Evolutionary conservation across 2,888 invertebrate genomes (phyloP).

Genomic region (Xanthia icteritia): DNA sequence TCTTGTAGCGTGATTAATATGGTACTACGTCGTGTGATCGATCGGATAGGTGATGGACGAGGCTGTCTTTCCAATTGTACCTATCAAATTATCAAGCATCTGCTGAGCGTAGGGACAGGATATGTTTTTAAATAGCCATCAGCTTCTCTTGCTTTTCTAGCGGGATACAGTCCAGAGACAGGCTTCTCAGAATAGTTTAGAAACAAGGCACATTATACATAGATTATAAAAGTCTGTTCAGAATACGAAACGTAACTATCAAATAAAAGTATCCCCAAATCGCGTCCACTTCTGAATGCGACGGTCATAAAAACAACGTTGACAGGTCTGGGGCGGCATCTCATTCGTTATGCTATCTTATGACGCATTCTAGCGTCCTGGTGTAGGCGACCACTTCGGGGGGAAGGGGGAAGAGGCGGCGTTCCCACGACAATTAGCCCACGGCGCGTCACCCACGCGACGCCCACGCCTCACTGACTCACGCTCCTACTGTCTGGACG

Average conservation of each 20-base stretch:
- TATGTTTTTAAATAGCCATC: neutral
- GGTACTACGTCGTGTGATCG: slow-evolving; percentile 42
- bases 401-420: slow-evolving; percentile 48
- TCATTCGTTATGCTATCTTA: slow-evolving; percentile 61
- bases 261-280: slow-evolving; percentile 7
- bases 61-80: slow-evolving; percentile 37
- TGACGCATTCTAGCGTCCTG: slow-evolving; percentile 65
- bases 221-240: neutral
- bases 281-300: slow-evolving; percentile 12
- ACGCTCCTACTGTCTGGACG: slow-evolving; percentile 70
- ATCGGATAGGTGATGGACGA: slow-evolving; percentile 42
- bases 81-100: slow-evolving; percentile 28
- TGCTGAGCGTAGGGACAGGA: neutral
- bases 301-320: slow-evolving; percentile 48
- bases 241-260: neutral
- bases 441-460: slow-evolving; percentile 74
- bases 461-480: slow-evolving; percentile 74
- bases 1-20: slow-evolving; percentile 63
- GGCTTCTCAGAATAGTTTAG: neutral
- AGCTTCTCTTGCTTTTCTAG: neutral
- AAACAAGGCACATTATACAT: neutral
- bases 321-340: slow-evolving; percentile 50
- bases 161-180: neutral
- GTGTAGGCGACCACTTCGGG: slow-evolving; percentile 59
- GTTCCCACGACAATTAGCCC: slow-evolving; percentile 89